Evolutionary conservation across 92 coral and sea anemone genomes (phyloP), one percentile per base, ranked within the genome.

Genomic region (Heliopora coerulea): DNA sequence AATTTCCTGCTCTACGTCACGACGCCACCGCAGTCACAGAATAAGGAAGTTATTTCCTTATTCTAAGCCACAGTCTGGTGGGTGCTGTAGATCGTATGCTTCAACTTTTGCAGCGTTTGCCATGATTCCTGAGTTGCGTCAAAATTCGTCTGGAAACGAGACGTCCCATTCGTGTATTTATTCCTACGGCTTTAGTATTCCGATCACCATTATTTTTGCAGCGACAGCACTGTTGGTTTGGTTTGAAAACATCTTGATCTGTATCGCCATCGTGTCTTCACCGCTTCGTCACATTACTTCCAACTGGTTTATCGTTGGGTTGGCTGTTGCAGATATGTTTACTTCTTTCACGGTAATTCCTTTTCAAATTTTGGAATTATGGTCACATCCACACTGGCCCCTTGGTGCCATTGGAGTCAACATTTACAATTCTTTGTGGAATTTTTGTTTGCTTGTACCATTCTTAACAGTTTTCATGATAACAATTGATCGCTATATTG

Each of bases 401-500:
- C 83, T 83, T 15, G 86, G 83, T 19, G 62, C 86, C 31, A 49
- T 18, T 54, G 86, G 79, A 57, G 78, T 69, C 8, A 39, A 78
- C 37, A 35, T 68, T 23, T 57, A 65, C 23, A 82, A 82, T 54
- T 65, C 79, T 1, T 30, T 67, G 39, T 82, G 86, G 86, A 15
- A 76, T 1, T 82, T 82, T 39, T 77, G 68, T 2, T 37, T 82
- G 18, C 72, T 56, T 23, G 41, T 74, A 39, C 63, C 86, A 34
- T 82, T 77, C 40, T 33, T 66, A 49, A 78, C 86, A 17, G 72
- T 78, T 33, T n/a, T 78, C 14, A 60, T 79, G 0, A 81, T 81
- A 49, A 85, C 86, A 19, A 54, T 81, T 32, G 89, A 85, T 31
- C 89, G 89, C 33, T 85, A 44, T 49, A 59, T 60, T 62, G 89